phyloP scores from a whole-genome alignment of 2,888 invertebrate genomes.

The Andrena dorsata region DNA sequence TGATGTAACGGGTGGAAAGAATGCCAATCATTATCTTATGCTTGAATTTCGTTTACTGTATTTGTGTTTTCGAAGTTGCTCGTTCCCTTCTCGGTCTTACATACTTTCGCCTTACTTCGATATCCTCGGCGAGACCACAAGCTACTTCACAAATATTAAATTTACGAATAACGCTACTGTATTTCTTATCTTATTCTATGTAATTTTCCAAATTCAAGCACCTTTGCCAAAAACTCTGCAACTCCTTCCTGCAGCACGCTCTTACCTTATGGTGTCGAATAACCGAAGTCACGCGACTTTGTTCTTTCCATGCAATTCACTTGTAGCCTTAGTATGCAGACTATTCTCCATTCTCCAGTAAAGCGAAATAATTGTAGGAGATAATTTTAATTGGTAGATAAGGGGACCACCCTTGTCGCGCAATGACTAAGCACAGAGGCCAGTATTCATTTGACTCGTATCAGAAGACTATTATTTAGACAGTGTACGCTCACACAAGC shows the following conservation, averaged over 20 bases:
- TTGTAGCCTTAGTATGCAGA: background rate
- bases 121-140: too few species aligned
- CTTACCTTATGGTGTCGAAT: too few species aligned
- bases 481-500: constrained; percentile 19
- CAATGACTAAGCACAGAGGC: constrained; percentile 57
- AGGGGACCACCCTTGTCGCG: constrained; percentile 53
- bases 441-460: constrained; percentile 56
- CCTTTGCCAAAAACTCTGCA: background rate
- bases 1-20: too few species aligned
- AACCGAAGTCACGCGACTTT: too few species aligned
- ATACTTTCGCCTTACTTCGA: background rate
- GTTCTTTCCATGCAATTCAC: background rate
- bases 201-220: too few species aligned
- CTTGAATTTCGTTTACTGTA: background rate
- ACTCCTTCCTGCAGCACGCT: background rate
- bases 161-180: too few species aligned
- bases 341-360: constrained; percentile 18
- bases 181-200: too few species aligned
- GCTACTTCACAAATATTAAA: too few species aligned
- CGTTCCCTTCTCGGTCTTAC: background rate
- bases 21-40: background rate
- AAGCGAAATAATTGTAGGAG: constrained; percentile 62
- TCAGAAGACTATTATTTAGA: constrained; percentile 37
- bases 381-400: constrained; percentile 62
- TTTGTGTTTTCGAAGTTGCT: too few species aligned